These are phyloP conservation scores for Micrastur ruficollis DNA, from an alignment of 2,797 vertebrate genomes.

Conservation along the genomic window DNA sequence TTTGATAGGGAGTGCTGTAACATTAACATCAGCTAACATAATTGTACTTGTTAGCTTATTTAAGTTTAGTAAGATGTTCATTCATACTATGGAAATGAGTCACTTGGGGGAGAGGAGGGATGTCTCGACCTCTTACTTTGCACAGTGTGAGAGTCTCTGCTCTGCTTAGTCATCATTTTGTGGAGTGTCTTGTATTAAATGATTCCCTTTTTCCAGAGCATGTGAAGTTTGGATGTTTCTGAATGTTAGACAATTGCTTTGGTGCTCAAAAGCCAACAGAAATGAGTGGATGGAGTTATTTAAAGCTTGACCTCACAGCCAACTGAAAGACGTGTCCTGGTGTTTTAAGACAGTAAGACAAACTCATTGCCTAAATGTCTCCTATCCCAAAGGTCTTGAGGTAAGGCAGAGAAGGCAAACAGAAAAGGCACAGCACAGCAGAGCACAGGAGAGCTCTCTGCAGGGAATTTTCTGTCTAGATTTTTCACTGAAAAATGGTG, in stretches of 20 bases:
- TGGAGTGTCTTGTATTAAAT: not conserved
- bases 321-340: not conserved
- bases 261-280: not conserved
- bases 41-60: not conserved
- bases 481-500: not conserved
- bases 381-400: not conserved
- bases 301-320: not conserved
- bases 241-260: not conserved
- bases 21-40: not conserved
- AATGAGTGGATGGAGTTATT: not conserved
- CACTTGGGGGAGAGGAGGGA: not conserved
- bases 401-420: not conserved
- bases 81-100: not conserved
- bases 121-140: not conserved
- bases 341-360: not conserved
- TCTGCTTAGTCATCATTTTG: not conserved
- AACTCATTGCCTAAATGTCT: not conserved
- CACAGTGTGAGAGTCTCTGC: not conserved
- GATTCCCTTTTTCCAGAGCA: not conserved
- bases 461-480: not conserved
- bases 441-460: not conserved
- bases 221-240: not conserved
- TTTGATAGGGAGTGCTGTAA: not conserved
- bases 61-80: not conserved
- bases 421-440: not conserved